Conservation (phyloP, 2,888 invertebrate genomes). For the Sinohyriopsis cumingii region DNA sequence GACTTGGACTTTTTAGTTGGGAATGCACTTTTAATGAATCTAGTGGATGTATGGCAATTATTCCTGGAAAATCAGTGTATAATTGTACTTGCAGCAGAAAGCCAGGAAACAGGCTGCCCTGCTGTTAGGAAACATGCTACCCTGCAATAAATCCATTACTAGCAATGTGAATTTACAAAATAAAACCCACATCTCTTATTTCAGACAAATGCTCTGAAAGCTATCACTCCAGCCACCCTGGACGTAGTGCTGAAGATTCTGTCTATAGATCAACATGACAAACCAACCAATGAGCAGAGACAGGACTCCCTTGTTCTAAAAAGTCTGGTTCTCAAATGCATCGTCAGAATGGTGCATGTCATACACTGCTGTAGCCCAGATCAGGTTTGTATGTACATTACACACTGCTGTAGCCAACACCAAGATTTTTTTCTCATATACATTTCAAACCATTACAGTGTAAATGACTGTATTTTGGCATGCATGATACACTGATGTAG, state of each 20-base stretch:
- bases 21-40: too few species aligned
- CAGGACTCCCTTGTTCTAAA: conserved; percentile 72
- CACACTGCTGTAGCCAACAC: not conserved
- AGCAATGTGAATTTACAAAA: too few species aligned
- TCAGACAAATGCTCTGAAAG: conserved; percentile 77
- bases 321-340: conserved; percentile 75
- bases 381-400: conserved; percentile 57
- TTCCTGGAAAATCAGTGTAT: too few species aligned
- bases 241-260: conserved; percentile 76
- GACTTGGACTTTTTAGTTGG: too few species aligned
- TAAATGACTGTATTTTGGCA: conserved; percentile 53
- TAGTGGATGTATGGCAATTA: too few species aligned
- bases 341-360: conserved; percentile 76
- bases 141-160: too few species aligned
- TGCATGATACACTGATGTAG: not conserved
- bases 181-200: conserved; percentile 7
- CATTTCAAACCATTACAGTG: conserved; percentile 73
- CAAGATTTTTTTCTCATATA: not conserved
- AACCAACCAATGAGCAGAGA: conserved; percentile 50
- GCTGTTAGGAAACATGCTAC: too few species aligned
- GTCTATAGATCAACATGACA: conserved; percentile 51
- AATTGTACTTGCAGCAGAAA: too few species aligned
- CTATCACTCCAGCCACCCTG: conserved; percentile 78
- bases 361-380: conserved; percentile 76
- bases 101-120: too few species aligned